These are phyloP conservation scores for Acleris holmiana DNA, from an alignment of 2,888 invertebrate genomes.

Conservation along the genomic window DNA sequence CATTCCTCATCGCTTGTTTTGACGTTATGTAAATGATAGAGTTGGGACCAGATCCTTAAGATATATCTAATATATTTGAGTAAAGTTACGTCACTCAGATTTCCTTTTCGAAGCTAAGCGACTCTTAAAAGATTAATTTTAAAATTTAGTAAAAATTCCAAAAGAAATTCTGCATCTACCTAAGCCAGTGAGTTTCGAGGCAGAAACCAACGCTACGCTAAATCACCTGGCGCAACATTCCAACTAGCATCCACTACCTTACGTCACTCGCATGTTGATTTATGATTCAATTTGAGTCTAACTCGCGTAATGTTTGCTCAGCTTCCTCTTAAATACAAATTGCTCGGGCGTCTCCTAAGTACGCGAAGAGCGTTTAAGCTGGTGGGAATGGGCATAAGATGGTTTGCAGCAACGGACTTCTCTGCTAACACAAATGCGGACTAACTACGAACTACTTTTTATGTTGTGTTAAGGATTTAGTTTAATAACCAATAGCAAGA, in stretches of 20 bases:
- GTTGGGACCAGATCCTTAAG: too few relatives aligned
- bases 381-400: constrained; percentile 12
- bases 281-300: constrained; percentile 33
- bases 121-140: too few relatives aligned
- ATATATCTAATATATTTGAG: too few relatives aligned
- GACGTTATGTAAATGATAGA: too few relatives aligned
- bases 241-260: constrained; percentile 4
- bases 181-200: too few relatives aligned
- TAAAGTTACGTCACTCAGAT: too few relatives aligned
- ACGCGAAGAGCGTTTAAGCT: constrained; percentile 3
- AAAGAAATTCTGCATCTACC: too few relatives aligned
- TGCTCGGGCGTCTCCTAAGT: constrained; percentile 28
- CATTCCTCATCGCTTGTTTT: too few relatives aligned
- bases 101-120: too few relatives aligned
- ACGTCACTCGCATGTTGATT: constrained; percentile 23
- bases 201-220: background rate
- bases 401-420: constrained; percentile 6
- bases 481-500: background rate
- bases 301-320: constrained; percentile 24
- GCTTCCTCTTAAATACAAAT: constrained; percentile 36
- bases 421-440: background rate
- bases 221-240: constrained; percentile 1
- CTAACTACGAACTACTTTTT: too few relatives aligned
- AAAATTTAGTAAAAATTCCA: too few relatives aligned
- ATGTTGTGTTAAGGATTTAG: background rate